Evolutionary conservation across 2,797 vertebrate genomes (phyloP).

Genomic region (Brachyrhaphis roseni): DNA sequence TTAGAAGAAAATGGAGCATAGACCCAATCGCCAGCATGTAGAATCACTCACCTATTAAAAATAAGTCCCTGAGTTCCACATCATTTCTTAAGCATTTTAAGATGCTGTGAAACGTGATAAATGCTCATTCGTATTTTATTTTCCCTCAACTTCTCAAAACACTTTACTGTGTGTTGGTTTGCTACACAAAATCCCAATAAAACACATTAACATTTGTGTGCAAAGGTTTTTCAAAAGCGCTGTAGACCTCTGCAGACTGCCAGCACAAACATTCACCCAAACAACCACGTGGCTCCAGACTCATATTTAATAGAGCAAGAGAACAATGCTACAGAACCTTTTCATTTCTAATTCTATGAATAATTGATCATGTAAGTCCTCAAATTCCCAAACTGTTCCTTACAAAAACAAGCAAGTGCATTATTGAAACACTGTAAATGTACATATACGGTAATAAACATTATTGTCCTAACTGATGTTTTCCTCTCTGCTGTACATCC

Average conservation of each 20-base stretch:
- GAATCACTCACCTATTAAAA: neutral
- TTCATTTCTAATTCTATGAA: constrained; percentile 1
- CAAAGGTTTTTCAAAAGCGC: neutral
- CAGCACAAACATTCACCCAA: neutral
- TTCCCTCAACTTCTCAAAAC: neutral
- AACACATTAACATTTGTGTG: neutral
- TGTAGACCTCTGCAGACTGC: neutral
- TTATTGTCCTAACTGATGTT: neutral
- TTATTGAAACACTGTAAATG: neutral
- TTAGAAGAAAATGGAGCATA: neutral
- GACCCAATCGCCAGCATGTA: neutral
- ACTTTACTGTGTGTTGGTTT: neutral
- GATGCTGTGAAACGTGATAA: neutral
- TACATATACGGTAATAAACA: too few relatives aligned
- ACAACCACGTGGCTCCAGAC: neutral
- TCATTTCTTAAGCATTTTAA: neutral
- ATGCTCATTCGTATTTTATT: neutral
- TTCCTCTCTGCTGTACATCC: neutral
- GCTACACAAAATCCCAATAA: neutral
- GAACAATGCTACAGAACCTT: neutral
- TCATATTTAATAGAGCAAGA: constrained; percentile 9
- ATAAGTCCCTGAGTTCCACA: neutral
- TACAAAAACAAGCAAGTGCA: neutral
- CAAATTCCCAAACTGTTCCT: neutral
- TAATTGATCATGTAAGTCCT: neutral